phyloP scores from a whole-genome alignment of 1,140 invertebrate species.

The Potamilus streckersoni region DNA sequence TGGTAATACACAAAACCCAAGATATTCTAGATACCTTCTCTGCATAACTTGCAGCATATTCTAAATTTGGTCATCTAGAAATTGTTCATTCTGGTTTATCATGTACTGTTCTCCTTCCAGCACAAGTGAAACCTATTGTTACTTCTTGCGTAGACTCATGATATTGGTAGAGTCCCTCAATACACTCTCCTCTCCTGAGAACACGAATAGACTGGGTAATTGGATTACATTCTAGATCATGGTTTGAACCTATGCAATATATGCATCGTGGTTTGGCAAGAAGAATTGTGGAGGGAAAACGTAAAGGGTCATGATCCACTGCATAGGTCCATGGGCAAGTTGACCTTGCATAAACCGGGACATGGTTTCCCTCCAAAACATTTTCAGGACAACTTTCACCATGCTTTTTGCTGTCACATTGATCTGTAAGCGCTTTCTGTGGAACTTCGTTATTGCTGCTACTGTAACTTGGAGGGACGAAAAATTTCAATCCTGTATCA shows the following conservation, averaged over 20 bases:
- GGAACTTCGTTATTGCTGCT: too few species aligned
- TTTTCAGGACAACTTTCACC: background rate
- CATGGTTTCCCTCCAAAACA: background rate
- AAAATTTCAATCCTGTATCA: too few species aligned
- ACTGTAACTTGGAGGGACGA: too few species aligned
- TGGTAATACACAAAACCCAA: too few species aligned
- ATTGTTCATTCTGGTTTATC: too few species aligned
- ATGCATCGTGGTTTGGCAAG: conserved; percentile 12
- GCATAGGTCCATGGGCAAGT: conserved; percentile 25
- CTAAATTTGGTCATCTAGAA: too few species aligned
- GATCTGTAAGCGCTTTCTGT: too few species aligned
- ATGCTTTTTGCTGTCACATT: too few species aligned
- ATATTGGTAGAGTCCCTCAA: conserved; percentile 7
- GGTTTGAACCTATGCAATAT: background rate
- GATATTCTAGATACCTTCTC: too few species aligned
- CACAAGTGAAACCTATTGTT: conserved; percentile 10
- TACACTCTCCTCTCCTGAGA: background rate
- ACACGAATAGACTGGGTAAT: conserved; percentile 4
- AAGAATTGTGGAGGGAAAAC: conserved; percentile 18
- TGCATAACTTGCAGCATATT: too few species aligned
- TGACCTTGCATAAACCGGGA: conserved; percentile 18
- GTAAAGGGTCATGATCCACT: conserved; percentile 3
- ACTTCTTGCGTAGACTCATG: background rate
- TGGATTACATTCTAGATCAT: background rate
- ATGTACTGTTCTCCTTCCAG: background rate